These are phyloP conservation scores for Silurus meridionalis DNA, from an alignment of 2,113 vertebrate genomes.

Conservation along the genomic window DNA sequence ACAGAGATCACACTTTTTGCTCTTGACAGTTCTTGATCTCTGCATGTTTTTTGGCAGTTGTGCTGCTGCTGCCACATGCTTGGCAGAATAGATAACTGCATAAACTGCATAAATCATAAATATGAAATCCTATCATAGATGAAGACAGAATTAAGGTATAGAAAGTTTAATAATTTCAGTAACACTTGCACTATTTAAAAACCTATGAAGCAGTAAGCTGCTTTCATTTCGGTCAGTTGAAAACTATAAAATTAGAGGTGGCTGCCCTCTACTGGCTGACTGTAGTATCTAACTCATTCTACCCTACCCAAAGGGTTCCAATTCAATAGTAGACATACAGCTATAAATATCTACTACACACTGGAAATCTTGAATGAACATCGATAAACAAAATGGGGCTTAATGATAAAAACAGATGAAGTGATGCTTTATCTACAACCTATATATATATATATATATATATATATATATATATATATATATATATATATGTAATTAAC, in stretches of 20 bases:
- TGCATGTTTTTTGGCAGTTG: not conserved
- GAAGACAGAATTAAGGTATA: not conserved
- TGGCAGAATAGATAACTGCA: not conserved
- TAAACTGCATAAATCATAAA: not conserved
- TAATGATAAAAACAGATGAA: not conserved
- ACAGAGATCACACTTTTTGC: not conserved
- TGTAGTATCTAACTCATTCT: not conserved
- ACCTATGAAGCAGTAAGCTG: not conserved
- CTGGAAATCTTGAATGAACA: not conserved
- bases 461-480: not conserved
- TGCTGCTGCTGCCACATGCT: not conserved
- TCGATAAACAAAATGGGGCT: not conserved
- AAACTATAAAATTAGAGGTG: not conserved
- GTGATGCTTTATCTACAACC: not conserved
- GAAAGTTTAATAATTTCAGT: not conserved
- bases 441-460: no score
- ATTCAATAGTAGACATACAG: not conserved
- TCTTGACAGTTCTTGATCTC: not conserved
- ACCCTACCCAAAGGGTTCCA: no score
- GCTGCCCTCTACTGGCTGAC: constrained; percentile 37
- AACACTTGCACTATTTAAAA: not conserved
- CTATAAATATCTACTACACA: no score
- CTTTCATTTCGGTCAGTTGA: not conserved
- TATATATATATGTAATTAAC: not conserved
- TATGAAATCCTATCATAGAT: not conserved